These are phyloP conservation scores for Brachyopa scutellaris DNA, from an alignment of 2,888 invertebrate species.

Conservation along the genomic window DNA sequence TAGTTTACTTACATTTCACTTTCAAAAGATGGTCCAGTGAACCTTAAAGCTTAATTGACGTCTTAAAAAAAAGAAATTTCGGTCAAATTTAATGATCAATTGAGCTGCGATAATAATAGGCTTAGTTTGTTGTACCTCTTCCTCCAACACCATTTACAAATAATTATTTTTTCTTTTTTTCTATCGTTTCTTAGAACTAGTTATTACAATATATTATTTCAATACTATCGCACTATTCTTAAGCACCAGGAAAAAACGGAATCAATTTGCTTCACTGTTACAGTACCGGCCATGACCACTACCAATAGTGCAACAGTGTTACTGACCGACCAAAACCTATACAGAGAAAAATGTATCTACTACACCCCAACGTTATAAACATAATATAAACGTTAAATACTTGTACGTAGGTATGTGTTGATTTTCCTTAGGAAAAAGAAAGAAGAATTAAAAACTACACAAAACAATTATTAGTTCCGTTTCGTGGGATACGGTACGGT, in stretches of 20 bases:
- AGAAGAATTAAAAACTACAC: conserved; percentile 18
- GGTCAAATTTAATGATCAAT: conserved; percentile 57
- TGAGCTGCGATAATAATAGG: conserved; percentile 37
- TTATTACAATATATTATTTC: conserved; percentile 60
- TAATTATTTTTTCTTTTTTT: conserved; percentile 42
- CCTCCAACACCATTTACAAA: conserved; percentile 15
- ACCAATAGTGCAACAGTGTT: conserved; percentile 16
- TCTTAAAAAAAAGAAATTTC: conserved; percentile 41
- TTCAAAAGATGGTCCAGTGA: background rate
- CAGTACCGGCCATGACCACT: conserved; percentile 32
- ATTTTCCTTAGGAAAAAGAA: conserved; percentile 10
- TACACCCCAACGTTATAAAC: conserved; percentile 59
- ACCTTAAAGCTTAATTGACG: conserved; percentile 23
- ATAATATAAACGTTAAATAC: background rate
- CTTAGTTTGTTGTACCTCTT: conserved; percentile 11
- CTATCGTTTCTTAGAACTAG: conserved; percentile 47
- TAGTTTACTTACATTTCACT: conserved; percentile 22
- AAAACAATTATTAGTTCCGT: conserved; percentile 71
- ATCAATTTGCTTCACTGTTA: conserved; percentile 42
- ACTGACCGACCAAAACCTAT: conserved; percentile 53
- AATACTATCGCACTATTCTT: conserved; percentile 63
- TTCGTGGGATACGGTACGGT: conserved; percentile 67
- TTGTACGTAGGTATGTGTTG: background rate
- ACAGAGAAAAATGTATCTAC: conserved; percentile 26
- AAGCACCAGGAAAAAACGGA: conserved; percentile 14